Percentiles rank a stretch among this genome's conserved stretches.
phyloP scores from a whole-genome alignment of 2,888 invertebrate genomes.

The Campoplex capitator region DNA sequence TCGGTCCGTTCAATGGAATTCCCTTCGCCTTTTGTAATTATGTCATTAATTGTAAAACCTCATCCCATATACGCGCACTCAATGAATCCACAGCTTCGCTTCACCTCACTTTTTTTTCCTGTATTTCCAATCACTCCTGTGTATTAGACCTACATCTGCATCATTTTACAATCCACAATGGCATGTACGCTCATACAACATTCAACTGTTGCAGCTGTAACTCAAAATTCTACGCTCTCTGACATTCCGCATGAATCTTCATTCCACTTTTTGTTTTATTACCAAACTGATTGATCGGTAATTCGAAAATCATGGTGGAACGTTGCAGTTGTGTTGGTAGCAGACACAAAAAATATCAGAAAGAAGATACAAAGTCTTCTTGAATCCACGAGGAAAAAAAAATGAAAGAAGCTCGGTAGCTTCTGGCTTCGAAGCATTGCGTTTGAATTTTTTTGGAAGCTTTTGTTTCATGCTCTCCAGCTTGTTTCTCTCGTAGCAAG shows the following conservation, averaged over 20 bases:
- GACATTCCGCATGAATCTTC: neutral
- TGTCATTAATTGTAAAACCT: constrained; percentile 67
- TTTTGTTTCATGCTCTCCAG: constrained; percentile 65
- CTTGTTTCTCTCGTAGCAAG: constrained; percentile 43
- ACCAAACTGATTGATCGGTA: constrained; percentile 53
- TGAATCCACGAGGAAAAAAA: neutral
- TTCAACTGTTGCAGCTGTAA: constrained; percentile 59
- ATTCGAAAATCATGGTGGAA: constrained; percentile 7
- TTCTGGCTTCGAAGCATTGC: neutral
- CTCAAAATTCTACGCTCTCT: constrained; percentile 33
- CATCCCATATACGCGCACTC: constrained; percentile 48
- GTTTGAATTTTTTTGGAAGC: neutral
- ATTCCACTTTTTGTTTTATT: constrained; percentile 31
- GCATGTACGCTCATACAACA: neutral
- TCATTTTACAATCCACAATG: constrained; percentile 51
- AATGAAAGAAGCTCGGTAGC: neutral
- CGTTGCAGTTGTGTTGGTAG: neutral
- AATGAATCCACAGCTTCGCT: constrained; percentile 41
- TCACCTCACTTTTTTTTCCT: constrained; percentile 33
- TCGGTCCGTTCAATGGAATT: constrained; percentile 62
- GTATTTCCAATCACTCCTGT: constrained; percentile 23
- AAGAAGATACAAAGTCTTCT: neutral
- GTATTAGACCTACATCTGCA: constrained; percentile 46
- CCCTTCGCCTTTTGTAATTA: constrained; percentile 64
- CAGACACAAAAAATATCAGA: neutral